A percentile compares a stretch with the other conserved stretches of the same genome.
phyloP scores from a whole-genome alignment of 2,113 vertebrate genomes.

The Pteruthius melanotis region DNA sequence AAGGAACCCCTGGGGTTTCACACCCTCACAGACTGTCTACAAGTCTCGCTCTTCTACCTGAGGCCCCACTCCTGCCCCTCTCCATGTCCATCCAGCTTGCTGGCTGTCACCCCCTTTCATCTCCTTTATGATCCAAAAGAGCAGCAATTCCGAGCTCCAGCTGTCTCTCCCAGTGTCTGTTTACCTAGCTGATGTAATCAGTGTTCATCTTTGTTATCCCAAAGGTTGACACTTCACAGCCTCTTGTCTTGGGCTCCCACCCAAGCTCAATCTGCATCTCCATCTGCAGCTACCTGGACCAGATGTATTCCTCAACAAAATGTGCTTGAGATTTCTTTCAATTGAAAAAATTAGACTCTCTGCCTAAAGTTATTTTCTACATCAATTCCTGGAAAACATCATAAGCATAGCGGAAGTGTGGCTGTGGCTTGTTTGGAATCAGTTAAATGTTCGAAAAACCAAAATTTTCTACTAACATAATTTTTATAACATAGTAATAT shows the following conservation, averaged over 20 bases:
- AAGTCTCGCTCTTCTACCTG: fast-evolving
- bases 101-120: no score
- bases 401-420: background rate
- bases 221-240: background rate
- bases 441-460: background rate
- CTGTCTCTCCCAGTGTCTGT: background rate
- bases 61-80: no score
- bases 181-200: background rate
- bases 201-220: background rate
- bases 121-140: background rate
- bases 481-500: background rate
- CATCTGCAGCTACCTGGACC: background rate
- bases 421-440: background rate
- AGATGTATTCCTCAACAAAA: background rate
- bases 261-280: background rate
- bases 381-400: background rate
- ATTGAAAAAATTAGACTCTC: background rate
- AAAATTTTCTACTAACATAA: background rate
- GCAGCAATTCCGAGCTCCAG: background rate
- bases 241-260: background rate
- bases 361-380: background rate
- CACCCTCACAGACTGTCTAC: fast-evolving
- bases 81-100: fast-evolving
- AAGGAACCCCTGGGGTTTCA: background rate
- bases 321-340: background rate